Evolutionary conservation across 2,888 invertebrate genomes (phyloP), one percentile per base, ranked within the genome.

Genomic region (Dysmachus trigonus): DNA sequence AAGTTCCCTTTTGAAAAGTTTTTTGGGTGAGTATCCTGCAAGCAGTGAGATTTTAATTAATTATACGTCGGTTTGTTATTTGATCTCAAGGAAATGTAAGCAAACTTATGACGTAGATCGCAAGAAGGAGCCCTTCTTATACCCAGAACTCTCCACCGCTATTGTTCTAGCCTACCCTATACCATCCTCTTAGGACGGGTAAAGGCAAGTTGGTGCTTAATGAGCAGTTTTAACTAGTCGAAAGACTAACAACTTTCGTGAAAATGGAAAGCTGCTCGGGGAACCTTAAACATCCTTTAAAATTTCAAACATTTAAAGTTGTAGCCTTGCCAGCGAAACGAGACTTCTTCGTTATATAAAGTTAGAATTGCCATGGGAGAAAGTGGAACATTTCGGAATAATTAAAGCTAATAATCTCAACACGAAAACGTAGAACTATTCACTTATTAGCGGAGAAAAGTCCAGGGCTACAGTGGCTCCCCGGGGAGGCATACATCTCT

Each of bases 401-500:
- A 73, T 73, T 73, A 73, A 73, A 73, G 33, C 73, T 73, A 73
- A 62, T 62, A 62, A 73, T 73, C 35, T 73, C 73, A 73, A 73
- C 35, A 35, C n/a, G 31, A 35, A 73, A 33, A n/a, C 31, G 31
- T 10, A 13, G 7, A 73, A 35, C 35, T 73, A 35, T 73, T 73
- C 73, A 73, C 73, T 73, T 73, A 35, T 73, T 73, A 33, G 73
- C 33, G 73, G n/a, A 33, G 73, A 31, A 73, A 31, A 73, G 35
- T 33, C 73, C 73, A 5, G n/a, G 13, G 18, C 18, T 73, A 33
- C 4, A 33, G 73, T 31, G 71, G 35, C 13, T 31, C 73, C 15
- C 73, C 15, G 35, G 5, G 73, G 27, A 31, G 31, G 3, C 27
- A 73, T 73, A 31, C 35, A 33, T 73, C 35, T 35, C 15, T 35